Evolutionary conservation across 2,797 vertebrate genomes (phyloP), one percentile per base, ranked within the genome.

Genomic region (Enteromius anoplus): DNA sequence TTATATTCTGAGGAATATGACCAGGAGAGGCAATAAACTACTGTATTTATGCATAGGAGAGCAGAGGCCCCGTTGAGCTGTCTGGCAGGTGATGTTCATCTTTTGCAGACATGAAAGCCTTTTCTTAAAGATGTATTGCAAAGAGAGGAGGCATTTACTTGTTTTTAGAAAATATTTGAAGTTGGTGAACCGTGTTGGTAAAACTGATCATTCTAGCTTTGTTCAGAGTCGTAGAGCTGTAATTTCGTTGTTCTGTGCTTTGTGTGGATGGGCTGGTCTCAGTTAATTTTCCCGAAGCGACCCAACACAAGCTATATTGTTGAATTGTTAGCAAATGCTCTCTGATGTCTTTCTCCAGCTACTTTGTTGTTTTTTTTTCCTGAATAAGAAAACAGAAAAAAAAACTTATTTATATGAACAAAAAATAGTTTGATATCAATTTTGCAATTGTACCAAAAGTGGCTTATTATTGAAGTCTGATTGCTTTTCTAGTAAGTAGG

Each of bases 381-480:
- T 72, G 75, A 66, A 81, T 70, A 84, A 26, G 66, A 76, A 82
- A 84, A 81, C 17, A 72, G 19, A 81, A 78, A 87, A 70, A 75
- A 95, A 97, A 95, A 95, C 93, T 96, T 96, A 96, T 98, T 97
- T 98, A 94, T 97, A 97, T 95, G 91, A 92, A 92, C 51, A 69
- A 87, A 71, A 93, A 89, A 93, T 95, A 77, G 95, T 97, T 95
- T 95, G 96, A 97, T 95, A 95, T 96, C 94, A 95, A 96, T 95
- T 97, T 97, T 97, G 96, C 97, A 96, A 96, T 95, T 96, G 97
- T 98, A 97, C 97, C 97, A 92, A 97, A 97, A 99, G 97, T 99
- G 97, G 97, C 97, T 98, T 98, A 99, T 94, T 96, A 96, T 96
- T 94, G 94, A 96, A 95, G 92, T 95, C 94, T 93, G 93, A 95